phyloP scores from a whole-genome alignment of 1,140 invertebrate species.

The Lerema accius region DNA sequence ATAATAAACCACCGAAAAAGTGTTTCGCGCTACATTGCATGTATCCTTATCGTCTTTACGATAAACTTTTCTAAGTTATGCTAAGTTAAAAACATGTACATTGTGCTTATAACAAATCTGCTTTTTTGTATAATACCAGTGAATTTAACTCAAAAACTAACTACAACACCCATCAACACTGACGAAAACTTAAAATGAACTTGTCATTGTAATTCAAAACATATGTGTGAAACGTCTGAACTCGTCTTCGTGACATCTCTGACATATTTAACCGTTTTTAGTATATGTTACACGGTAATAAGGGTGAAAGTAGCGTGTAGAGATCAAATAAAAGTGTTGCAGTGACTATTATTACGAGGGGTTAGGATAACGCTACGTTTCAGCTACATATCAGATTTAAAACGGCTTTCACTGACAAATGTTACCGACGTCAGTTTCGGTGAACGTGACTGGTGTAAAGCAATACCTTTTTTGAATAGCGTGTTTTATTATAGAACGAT shows the following conservation, averaged over 20 bases:
- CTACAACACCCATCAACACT: too few species aligned
- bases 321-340: constrained; percentile 4
- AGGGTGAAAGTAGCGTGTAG: background rate
- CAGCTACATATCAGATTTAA: constrained; percentile 51
- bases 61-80: too few species aligned
- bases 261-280: background rate
- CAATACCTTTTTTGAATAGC: constrained; percentile 39
- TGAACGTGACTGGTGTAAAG: constrained; percentile 59
- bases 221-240: constrained; percentile 14
- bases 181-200: background rate
- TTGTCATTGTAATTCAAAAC: constrained; percentile 21
- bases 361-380: constrained; percentile 44
- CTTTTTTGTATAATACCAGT: too few species aligned
- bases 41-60: too few species aligned
- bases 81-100: too few species aligned
- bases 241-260: background rate
- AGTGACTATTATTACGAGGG: constrained; percentile 16
- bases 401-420: constrained; percentile 54
- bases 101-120: too few species aligned
- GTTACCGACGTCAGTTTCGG: constrained; percentile 39
- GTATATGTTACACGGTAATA: background rate
- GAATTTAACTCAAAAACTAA: too few species aligned
- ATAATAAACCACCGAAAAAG: too few species aligned
- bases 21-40: too few species aligned
- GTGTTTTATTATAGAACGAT: constrained; percentile 49